Base-by-base conservation (phyloP, 2,797 vertebrate genomes). In the Dendrocincla tyrannina region DNA sequence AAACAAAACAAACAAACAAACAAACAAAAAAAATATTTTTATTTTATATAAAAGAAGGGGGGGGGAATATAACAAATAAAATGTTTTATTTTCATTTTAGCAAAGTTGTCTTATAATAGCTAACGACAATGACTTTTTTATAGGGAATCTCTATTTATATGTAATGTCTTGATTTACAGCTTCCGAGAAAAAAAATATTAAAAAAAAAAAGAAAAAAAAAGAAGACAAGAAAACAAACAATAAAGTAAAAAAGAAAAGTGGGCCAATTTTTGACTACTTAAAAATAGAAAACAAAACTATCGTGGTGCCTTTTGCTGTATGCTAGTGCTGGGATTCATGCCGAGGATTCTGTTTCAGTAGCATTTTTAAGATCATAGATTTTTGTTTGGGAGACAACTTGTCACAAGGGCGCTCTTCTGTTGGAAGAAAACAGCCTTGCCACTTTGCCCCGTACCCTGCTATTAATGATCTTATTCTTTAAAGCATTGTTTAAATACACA, bases 11-110 rank as follows among this genome's bases (percentile, higher is more conserved):
- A 28, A 62, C 25, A 41, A 37, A 37, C 33, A 94, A 96, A 78
- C 39, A n/a, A 35, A 35, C 73, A 97, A 96, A 97, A 93, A 93
- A 98, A 98, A 98, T 99, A 99, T 99, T 99, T 99, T 99, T 99
- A 99, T 99, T 99, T 99, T 99, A 98, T 99, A 99, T 99, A 99
- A 99, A 98, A 99, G 98, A 98, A 98, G n/a, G 99, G 98, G 98
- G 98, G 98, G 99, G 99, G 99, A 99, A 98, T 99, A 99, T 98
- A 99, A 99, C 98, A 99, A 99, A 99, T 99, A 98, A 99, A 99
- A 99, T 99, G 99, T 99, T 98, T 99, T 99, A 99, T 99, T 99
- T 99, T 99, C 99, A 99, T 99, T 99, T 99, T 99, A 99, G 99
- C 99, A 99, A 99, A 98, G 98, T 99, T 99, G 99, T 99, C 99